Evolutionary conservation across 64 coral and sea anemone species (phyloP), one percentile per base, ranked within the genome.

Genomic region (Montipora capricornis): DNA sequence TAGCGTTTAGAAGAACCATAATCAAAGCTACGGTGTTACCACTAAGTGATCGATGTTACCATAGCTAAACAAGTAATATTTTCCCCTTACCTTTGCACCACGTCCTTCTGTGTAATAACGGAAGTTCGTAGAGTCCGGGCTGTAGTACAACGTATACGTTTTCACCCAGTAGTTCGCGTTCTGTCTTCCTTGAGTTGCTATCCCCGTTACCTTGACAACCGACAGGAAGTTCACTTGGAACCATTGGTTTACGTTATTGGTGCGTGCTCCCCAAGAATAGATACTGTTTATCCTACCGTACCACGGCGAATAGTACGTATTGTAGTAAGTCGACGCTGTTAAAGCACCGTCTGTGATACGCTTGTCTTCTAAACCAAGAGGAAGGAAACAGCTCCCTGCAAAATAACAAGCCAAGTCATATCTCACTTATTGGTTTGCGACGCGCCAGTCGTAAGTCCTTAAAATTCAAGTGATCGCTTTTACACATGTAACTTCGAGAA

Each of bases 151-250:
- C 46, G 49, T 93, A 68, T 93, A 93, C 51, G 20, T 49, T 26
- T 58, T 93, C 20, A 93, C 91, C 68, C 81, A 93, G 8, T 93
- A 70, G 57, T 93, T 93, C 3, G 67, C 55, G 13, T 74, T 73
- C 16, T 93, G 75, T n/a, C 91, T 76, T 58, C 91, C 91, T 16
- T 93, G 91, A 10, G 91, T 93, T 5, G 73, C 81, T 11, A 93
- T 93, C 15, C 91, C 91, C 8, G 80, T 93, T 5, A 84, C 57
- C 47, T 49, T 93, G 15, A 61, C 81, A 76, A 66, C n/a, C 29
- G 51, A 48, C 59, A 82, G 82, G 15, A 93, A 83, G 5, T 73
- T 75, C 12, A 86, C 80, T 53, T 77, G 68, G 48, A 93, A 16
- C 91, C 91, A 93, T 48, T 93, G 82, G 10, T 93, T 93, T 6